Evolutionary conservation across 2,797 vertebrate species (phyloP).

Genomic region (Psittacula echo): DNA sequence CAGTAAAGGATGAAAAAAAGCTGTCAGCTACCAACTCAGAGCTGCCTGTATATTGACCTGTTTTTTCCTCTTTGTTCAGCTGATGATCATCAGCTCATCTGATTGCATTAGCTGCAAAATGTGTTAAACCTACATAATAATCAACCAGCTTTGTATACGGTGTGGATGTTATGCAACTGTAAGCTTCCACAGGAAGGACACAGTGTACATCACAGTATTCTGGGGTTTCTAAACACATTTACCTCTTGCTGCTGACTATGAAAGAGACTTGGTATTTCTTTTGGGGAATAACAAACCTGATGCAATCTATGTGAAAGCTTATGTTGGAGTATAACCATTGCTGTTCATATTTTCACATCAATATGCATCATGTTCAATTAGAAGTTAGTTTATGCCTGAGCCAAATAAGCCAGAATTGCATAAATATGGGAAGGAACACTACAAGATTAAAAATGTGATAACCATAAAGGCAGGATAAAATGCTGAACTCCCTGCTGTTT

Average conservation of each 20-base stretch:
- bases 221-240: neutral
- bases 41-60: neutral
- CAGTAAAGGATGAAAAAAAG: neutral
- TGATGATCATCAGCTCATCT: neutral
- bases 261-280: neutral
- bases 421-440: neutral
- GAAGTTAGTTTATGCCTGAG: neutral
- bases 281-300: neutral
- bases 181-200: neutral
- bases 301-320: neutral
- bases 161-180: slow-evolving; percentile 7
- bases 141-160: neutral
- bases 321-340: neutral
- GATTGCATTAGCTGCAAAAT: neutral
- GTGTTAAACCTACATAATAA: neutral
- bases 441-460: neutral
- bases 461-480: neutral
- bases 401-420: neutral
- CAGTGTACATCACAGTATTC: neutral
- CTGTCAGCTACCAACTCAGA: neutral
- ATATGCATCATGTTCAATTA: fast-evolving
- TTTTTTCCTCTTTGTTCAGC: neutral
- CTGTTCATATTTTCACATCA: neutral
- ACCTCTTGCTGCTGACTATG: neutral
- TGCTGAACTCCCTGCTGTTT: neutral